Conservation (phyloP, 2,797 vertebrate genomes). For the Todus mexicanus region DNA sequence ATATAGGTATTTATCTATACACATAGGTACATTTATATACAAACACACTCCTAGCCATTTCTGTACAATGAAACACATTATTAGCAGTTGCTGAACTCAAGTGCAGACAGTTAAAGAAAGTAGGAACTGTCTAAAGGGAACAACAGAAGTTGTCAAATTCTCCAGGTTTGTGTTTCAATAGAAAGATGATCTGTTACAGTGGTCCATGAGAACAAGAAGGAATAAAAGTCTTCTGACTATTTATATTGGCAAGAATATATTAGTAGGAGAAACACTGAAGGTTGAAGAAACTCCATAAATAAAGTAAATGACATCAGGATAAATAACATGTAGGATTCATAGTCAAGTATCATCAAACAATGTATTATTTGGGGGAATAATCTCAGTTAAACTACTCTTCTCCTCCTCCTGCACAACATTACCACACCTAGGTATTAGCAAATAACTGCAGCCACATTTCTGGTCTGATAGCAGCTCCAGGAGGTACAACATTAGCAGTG, state of each 20-base stretch:
- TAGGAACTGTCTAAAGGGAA: not conserved
- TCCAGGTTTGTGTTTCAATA: not conserved
- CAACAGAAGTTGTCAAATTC: rapidly evolving
- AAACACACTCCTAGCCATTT: not conserved
- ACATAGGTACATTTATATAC: not conserved
- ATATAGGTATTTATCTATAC: not conserved
- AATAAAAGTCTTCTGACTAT: not conserved
- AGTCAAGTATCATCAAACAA: not conserved
- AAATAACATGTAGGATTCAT: not conserved
- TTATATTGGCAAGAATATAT: not conserved
- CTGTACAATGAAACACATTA: not conserved
- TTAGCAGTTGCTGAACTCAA: not conserved
- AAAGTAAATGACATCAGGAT: not conserved
- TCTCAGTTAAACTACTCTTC: not conserved
- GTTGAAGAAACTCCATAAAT: not conserved
- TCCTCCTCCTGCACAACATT: not conserved
- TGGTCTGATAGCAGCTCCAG: not conserved
- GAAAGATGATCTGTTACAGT: not conserved
- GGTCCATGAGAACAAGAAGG: not conserved
- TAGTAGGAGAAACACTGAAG: not conserved
- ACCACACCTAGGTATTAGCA: not conserved
- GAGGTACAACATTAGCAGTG: not conserved
- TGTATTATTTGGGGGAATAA: not conserved
- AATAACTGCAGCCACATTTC: not conserved
- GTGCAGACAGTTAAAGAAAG: not conserved